Evolutionary conservation across 2,888 invertebrate genomes (phyloP), one percentile per base, ranked within the genome.

Genomic region (Luperina testacea): DNA sequence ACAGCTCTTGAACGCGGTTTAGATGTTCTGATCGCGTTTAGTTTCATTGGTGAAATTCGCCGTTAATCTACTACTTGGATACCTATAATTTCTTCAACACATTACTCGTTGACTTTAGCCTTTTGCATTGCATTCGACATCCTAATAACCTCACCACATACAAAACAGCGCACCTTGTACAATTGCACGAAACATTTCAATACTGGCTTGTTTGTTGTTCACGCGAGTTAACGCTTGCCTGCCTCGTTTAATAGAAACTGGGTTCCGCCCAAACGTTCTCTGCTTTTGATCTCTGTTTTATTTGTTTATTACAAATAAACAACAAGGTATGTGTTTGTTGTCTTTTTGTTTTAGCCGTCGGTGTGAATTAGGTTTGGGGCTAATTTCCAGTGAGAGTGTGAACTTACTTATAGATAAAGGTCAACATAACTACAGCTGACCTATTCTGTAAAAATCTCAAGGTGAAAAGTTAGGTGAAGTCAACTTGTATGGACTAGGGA

Each of bases 241-340:
- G 91, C 82, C 77, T 77, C 75, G 88, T 88, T 91, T 91, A 91
- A 91, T 91, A 91, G 88, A 90, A 91, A 87, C 77, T 83, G 81
- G 79, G 78, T 86, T 68, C 77, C 73, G 38, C 71, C 72, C 74
- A 81, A 87, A 81, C 78, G 82, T 84, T 85, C 68, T 78, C 57
- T 32, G 59, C 79, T 75, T 89, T 88, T 87, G 83, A 89, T 87
- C 81, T 83, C 27, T 72, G 78, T 81, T 85, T 82, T 79, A 72
- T 83, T 84, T 84, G 81, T 84, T 85, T 82, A 78, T 82, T 74
- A 77, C 81, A 81, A 75, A 84, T 86, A 86, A 83, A 85, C 80
- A 79, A 38, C 17, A 15, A 77, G 64, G 38, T 75, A 32, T 32
- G n/a, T 38, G 65, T 45, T 32, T 67, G 72, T 68, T 72, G 63